phyloP scores from a whole-genome alignment of 2,888 invertebrate genomes.

The Eucriotettix oculatus region DNA sequence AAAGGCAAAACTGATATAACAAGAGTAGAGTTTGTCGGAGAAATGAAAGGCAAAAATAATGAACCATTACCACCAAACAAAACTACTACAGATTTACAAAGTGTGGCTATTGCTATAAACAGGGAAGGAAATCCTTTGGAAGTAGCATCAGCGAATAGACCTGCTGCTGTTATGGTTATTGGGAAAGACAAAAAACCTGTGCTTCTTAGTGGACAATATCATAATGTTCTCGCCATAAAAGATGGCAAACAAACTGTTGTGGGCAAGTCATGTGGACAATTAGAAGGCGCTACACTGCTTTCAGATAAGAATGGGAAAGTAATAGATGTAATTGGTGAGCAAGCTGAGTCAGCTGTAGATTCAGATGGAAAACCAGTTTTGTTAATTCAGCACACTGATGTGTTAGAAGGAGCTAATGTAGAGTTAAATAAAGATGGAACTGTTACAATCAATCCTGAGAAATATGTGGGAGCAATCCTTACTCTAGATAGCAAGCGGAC shows the following conservation, averaged over 20 bases:
- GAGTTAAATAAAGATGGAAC: not conserved
- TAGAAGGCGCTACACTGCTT: no score
- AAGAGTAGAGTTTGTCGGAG: not conserved
- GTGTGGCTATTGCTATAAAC: not conserved
- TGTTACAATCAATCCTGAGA: no score
- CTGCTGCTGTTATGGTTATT: not conserved
- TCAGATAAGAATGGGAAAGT: no score
- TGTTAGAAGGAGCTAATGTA: not conserved
- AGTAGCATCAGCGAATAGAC: not conserved
- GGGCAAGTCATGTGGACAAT: no score
- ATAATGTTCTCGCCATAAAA: no score
- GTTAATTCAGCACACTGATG: constrained; percentile 5
- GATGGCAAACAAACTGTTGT: no score
- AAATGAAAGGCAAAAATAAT: not conserved
- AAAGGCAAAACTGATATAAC: not conserved
- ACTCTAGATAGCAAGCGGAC: no score
- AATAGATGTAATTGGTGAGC: no score
- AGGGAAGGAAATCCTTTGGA: not conserved
- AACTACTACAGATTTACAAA: not conserved
- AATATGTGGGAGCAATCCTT: no score
- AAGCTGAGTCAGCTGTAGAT: no score
- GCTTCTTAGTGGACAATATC: not conserved
- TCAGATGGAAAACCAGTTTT: constrained; percentile 20
- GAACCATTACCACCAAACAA: not conserved
- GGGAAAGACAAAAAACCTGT: not conserved